These are phyloP conservation scores for Carcina quercana DNA, from an alignment of 2,888 invertebrate species.

Conservation along the genomic window DNA sequence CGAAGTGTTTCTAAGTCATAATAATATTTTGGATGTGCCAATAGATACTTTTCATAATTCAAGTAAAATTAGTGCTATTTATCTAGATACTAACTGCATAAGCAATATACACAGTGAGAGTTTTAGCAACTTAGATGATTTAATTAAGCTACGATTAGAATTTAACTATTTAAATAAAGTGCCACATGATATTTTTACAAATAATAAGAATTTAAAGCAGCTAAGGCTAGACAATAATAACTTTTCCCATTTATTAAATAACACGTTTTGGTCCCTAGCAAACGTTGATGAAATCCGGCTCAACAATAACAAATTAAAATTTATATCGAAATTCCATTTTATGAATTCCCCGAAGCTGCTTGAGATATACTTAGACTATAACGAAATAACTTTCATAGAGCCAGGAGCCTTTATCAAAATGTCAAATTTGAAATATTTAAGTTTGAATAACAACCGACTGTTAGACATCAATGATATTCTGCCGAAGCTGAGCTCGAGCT, in stretches of 20 bases:
- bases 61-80: constrained; percentile 83
- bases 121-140: constrained; percentile 81
- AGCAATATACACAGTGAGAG: constrained; percentile 86
- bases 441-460: constrained; percentile 86
- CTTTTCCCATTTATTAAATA: constrained; percentile 84
- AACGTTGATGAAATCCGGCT: constrained; percentile 85
- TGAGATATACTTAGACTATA: constrained; percentile 91
- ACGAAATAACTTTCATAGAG: constrained; percentile 86
- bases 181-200: constrained; percentile 84
- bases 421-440: constrained; percentile 85
- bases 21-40: constrained; percentile 91
- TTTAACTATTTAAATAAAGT: constrained; percentile 89
- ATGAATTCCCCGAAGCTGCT: constrained; percentile 82
- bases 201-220: constrained; percentile 83
- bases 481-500: constrained; percentile 78
- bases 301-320: constrained; percentile 87
- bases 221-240: constrained; percentile 91
- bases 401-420: constrained; percentile 84
- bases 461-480: constrained; percentile 86
- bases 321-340: constrained; percentile 84
- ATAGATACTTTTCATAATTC: constrained; percentile 89
- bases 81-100: constrained; percentile 91
- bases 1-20: constrained; percentile 89
- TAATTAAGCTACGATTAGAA: constrained; percentile 88
- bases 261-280: constrained; percentile 83